Evolutionary conservation across 2,797 vertebrate genomes (phyloP).

Genomic region (Rhinophrynus dorsalis): DNA sequence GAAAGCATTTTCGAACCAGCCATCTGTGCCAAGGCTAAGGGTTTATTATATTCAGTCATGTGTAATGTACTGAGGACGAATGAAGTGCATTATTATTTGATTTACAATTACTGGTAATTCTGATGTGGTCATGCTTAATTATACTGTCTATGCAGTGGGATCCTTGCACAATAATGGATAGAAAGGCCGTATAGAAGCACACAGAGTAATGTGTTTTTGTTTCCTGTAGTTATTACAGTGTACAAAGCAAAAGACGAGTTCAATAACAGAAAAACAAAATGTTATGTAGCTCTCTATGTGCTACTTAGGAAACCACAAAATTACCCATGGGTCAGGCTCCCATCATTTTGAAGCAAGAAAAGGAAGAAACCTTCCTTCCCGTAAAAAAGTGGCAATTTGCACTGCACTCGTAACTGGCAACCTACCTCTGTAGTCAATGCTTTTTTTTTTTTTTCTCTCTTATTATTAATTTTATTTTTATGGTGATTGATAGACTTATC

Average conservation of each 20-base stretch:
- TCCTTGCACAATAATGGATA: neutral
- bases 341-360: too few species aligned
- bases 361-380: too few species aligned
- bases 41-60: slow-evolving; percentile 12
- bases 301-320: too few species aligned
- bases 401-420: too few species aligned
- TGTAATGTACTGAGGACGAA: neutral
- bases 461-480: too few species aligned
- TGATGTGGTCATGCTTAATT: neutral
- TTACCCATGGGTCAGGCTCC: too few species aligned
- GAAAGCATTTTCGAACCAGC: neutral
- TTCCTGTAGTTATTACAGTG: neutral
- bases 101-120: slow-evolving; percentile 5
- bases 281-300: neutral
- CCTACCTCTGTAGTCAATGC: too few species aligned
- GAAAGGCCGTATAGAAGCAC: neutral
- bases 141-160: neutral
- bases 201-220: neutral
- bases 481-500: too few species aligned
- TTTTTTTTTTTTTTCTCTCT: too few species aligned
- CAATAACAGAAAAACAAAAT: neutral
- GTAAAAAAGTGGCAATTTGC: too few species aligned
- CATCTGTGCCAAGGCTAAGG: slow-evolving; percentile 5
- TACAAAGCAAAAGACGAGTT: neutral
- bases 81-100: neutral